Conservation (phyloP, 1,140 invertebrate genomes). For the Maconellicoccus hirsutus region DNA sequence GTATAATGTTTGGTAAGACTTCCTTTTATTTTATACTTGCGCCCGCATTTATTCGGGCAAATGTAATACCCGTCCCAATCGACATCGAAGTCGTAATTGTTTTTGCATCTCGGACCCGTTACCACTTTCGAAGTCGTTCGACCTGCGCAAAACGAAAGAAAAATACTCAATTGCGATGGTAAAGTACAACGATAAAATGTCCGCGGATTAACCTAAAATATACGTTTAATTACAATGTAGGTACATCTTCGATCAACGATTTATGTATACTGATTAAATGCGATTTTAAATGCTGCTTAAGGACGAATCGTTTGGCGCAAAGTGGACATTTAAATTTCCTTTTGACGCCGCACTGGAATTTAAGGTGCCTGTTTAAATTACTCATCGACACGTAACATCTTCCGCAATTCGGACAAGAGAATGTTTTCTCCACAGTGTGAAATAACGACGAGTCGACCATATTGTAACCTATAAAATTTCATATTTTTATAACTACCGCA, state of each 20-base stretch:
- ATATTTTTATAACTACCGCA: no score
- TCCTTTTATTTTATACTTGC: constrained; percentile 28
- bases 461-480: not conserved
- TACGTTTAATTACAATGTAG: constrained; percentile 26
- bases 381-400: constrained; percentile 30
- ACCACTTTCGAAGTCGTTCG: not conserved
- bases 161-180: no score
- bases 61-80: constrained; percentile 3
- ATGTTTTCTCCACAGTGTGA: not conserved
- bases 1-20: constrained; percentile 33
- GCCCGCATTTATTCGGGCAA: constrained; percentile 26
- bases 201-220: constrained; percentile 28
- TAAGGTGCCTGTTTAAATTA: constrained; percentile 29
- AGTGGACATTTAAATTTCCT: constrained; percentile 25
- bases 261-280: constrained; percentile 23
- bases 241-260: not conserved
- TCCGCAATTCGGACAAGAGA: constrained; percentile 1
- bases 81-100: not conserved
- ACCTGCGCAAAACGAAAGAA: not conserved
- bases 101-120: not conserved
- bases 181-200: not conserved
- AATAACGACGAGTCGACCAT: not conserved
- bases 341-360: constrained; percentile 34
- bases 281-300: constrained; percentile 24
- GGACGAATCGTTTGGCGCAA: constrained; percentile 35